phyloP scores from a whole-genome alignment of 2,797 vertebrate species.

The Luscinia luscinia region DNA sequence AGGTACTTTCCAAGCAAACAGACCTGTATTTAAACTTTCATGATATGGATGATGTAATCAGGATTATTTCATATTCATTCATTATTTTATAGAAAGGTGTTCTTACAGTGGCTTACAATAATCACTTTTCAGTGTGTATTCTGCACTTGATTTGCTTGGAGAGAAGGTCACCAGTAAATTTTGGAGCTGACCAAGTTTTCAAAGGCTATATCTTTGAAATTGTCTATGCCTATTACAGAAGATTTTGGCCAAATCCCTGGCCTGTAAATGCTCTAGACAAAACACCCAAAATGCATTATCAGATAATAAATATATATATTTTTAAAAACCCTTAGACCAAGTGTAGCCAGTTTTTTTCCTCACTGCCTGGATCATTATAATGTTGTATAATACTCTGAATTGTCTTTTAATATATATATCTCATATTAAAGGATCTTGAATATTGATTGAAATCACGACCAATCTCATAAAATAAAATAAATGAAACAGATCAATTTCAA shows the following conservation, averaged over 20 bases:
- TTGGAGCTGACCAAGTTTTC: neutral
- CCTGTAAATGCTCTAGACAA: neutral
- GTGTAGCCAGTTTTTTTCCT: neutral
- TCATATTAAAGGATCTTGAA: neutral
- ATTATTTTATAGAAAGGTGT: neutral
- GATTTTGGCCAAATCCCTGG: neutral
- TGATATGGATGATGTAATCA: neutral
- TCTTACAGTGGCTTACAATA: neutral
- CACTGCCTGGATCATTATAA: neutral
- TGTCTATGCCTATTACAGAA: neutral
- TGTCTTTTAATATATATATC: neutral
- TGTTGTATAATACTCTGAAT: neutral
- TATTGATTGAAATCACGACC: neutral
- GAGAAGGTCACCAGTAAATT: neutral
- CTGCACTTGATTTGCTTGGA: neutral
- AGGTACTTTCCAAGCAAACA: neutral
- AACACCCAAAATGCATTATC: neutral
- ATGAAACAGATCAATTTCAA: neutral
- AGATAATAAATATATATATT: neutral
- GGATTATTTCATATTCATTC: neutral
- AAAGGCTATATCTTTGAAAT: neutral
- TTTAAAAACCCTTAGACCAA: neutral
- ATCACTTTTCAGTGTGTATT: neutral
- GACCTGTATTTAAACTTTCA: neutral
- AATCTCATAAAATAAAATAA: neutral